Evolutionary conservation across 2,888 invertebrate species (phyloP).

Genomic region (Petrolisthes manimaculis): DNA sequence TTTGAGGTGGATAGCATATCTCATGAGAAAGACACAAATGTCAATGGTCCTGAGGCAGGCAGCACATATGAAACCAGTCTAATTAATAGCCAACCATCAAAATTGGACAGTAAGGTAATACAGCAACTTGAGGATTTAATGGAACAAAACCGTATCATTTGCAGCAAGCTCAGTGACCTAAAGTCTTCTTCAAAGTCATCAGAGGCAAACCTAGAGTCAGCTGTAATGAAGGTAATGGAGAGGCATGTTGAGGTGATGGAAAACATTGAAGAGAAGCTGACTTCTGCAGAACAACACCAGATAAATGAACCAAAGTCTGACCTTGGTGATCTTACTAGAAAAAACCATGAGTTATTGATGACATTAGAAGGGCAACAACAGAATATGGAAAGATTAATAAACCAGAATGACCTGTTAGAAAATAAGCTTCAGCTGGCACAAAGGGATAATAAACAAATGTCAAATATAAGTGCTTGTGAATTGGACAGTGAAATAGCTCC

Average conservation of each 20-base stretch:
- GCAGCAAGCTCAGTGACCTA: conserved; percentile 26
- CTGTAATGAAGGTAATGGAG: conserved; percentile 28
- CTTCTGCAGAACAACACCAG: neutral
- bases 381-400: conserved; percentile 31
- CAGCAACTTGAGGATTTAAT: conserved; percentile 39
- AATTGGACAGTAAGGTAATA: conserved; percentile 13
- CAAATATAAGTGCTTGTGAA: too few relatives aligned
- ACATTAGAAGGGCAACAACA: conserved; percentile 32
- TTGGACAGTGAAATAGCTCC: too few relatives aligned
- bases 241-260: conserved; percentile 38
- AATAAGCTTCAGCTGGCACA: conserved; percentile 31
- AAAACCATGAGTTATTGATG: conserved; percentile 31
- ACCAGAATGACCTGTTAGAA: conserved; percentile 36
- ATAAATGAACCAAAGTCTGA: conserved; percentile 12
- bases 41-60: too few relatives aligned
- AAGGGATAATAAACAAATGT: neutral
- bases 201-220: conserved; percentile 27
- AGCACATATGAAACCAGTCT: neutral
- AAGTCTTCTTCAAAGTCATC: conserved; percentile 31
- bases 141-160: conserved; percentile 31
- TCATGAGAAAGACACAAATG: too few relatives aligned
- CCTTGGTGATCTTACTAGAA: conserved; percentile 22
- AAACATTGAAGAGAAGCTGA: conserved; percentile 43
- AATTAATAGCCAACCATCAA: too few relatives aligned
- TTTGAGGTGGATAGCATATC: too few relatives aligned